Conservation (phyloP, 2,797 vertebrate genomes). For the Babyrousa celebensis region DNA sequence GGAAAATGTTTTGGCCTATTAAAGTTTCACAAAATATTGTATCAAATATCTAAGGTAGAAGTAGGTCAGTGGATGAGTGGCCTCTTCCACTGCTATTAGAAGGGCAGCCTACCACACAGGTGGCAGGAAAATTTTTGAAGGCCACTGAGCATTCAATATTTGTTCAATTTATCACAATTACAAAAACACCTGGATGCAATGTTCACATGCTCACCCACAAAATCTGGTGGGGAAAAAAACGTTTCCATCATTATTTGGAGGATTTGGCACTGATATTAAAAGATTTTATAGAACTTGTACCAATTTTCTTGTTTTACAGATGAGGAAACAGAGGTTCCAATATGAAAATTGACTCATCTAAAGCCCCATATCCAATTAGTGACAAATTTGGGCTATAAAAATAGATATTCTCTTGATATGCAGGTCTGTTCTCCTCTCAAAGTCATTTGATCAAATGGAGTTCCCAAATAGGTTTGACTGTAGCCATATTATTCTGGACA, state of each 20-base stretch:
- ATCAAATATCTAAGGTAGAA: constrained; percentile 39
- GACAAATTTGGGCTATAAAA: neutral
- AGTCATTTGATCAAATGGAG: neutral
- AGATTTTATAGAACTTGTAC: neutral
- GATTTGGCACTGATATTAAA: neutral
- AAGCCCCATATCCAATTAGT: neutral
- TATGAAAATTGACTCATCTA: neutral
- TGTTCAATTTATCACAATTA: constrained; percentile 82
- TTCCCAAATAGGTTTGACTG: neutral
- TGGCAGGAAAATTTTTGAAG: constrained; percentile 52
- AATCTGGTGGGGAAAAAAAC: neutral
- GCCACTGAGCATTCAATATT: constrained; percentile 26
- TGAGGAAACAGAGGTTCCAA: neutral
- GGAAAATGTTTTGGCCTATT: neutral
- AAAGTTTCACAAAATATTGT: constrained; percentile 31
- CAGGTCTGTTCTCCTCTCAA: neutral
- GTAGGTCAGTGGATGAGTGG: neutral
- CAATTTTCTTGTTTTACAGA: neutral
- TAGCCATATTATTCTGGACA: neutral
- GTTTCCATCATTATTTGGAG: neutral
- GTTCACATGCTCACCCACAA: neutral
- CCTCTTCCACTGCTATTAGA: neutral
- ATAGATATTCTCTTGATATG: neutral
- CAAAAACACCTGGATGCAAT: constrained; percentile 65
- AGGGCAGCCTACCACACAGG: constrained; percentile 43